Base-by-base conservation (phyloP, 2,888 invertebrate genomes). In the Stenichneumon culpator region DNA sequence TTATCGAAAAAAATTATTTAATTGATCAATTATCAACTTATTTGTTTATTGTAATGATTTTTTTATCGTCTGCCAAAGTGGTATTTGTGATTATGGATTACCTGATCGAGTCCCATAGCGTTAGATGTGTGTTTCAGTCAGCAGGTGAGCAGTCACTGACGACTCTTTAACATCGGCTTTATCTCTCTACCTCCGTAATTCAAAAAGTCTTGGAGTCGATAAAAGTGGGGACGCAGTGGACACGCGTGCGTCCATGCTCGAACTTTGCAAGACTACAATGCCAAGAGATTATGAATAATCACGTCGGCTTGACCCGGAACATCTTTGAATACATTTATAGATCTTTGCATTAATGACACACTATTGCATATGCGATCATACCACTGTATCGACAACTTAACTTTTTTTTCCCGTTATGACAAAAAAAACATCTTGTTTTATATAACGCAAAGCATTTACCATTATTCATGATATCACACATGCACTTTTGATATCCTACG, bases 31-130 rank as follows among this genome's bases (percentile, higher is more conserved):
- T 9, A 19, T 7, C 7, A 3, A 3, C 22, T 22, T 22, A 22
- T 3, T 3, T 7, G 19, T 19, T 52, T 3, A 9, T 54, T 19
- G 22, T 7, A 22, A 22, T 11, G 54, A 4, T 54, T 22, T 11
- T 22, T 25, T 57, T 19, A 9, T 9, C 2, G 4, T 25, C 11
- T 22, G 14, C 11, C 25, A 57, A 57, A 54, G 4, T 22, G 25
- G 19, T 25, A 14, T 25, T 57, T 25, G 14, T 57, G 1, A 25
- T 57, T 57, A 50, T 32, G 89, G 44, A 93, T 94, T 92, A 95
- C 95, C 93, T 94, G 94, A 86, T 95, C 94, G 86, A 95, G 94
- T 92, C 95, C 95, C 95, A 95, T 95, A 36, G 44, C 63, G 47
- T 9, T 11, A 25, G 54, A 52, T 28, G 50, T 11, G 54, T 44